Conservation (phyloP, 2,113 vertebrate species). For the Euleptes europaea region DNA sequence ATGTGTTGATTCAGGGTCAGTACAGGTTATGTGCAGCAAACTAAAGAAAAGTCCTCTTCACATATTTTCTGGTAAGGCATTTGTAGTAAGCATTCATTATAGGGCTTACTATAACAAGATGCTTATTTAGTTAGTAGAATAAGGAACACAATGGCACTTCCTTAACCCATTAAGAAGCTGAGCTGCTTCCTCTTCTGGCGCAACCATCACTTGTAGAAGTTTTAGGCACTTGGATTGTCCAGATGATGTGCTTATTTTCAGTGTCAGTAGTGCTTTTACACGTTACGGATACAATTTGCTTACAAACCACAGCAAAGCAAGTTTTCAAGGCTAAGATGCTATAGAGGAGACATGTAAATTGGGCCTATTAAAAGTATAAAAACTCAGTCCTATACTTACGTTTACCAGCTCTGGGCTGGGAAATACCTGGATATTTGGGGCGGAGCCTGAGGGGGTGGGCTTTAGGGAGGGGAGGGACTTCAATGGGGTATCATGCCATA, state of each 20-base stretch:
- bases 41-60: no score
- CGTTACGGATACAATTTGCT: neutral
- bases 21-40: no score
- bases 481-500: no score
- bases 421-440: no score
- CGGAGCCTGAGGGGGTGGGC: no score
- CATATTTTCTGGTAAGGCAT: no score
- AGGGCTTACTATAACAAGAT: no score
- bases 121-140: neutral
- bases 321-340: neutral
- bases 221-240: neutral
- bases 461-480: no score
- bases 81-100: no score
- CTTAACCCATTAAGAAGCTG: neutral
- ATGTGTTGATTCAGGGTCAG: no score
- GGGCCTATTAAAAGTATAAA: neutral
- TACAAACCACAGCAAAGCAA: neutral
- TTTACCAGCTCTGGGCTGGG: no score
- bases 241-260: neutral
- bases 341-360: neutral
- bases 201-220: neutral
- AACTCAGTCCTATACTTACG: neutral
- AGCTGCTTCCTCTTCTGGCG: neutral
- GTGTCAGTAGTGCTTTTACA: neutral
- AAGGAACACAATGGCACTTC: neutral